Base-by-base conservation (phyloP, 2,888 invertebrate genomes). In the Andrena flavipes region DNA sequence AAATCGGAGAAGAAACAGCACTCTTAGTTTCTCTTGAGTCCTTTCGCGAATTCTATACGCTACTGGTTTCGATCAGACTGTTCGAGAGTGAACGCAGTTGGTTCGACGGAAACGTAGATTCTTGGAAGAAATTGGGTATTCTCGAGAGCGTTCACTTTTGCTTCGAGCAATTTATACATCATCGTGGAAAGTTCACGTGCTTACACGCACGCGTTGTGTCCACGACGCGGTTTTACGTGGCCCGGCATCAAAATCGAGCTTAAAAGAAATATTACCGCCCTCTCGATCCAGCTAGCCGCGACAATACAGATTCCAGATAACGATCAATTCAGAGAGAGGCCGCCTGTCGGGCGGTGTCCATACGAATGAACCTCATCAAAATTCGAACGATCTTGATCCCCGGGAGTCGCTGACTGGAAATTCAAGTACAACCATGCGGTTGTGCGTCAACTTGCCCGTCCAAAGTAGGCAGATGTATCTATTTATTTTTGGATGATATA, bases 331-430 rank as follows among this genome's bases (percentile, higher is more conserved):
- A 63, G 68, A 75, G 49, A 63, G 64, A 56, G 54, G 33, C 65
- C 67, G 67, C 51, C 30, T 23, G 16, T 7, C 49, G 42, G 8
- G 16, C 51, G 42, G 20, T 42, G 30, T 60, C 33, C 76, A 65
- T 80, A 73, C 60, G n/a, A 76, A 81, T 42, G 69, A 76, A 56
- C 20, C 73, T 81, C 73, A 54, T 77, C 20, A 60, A 64, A 75
- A 82, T 82, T 82, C 82, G 71, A 67, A 71, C 51, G 33, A 80
- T 42, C 65, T 54, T 51, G 67, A n/a, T 64, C n/a, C 54, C 20
- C n/a, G 16, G 13, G 8, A 10, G 35, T 26, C 20, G n/a, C 35
- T 56, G 29, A 80, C 54, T 64, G 33, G 67, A 82, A 77, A 81
- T 71, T 81, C 72, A 63, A 77, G 54, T 51, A 63, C 48, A 70